Evolutionary conservation across 2,888 invertebrate species (phyloP).

Genomic region (Acheta domesticus): DNA sequence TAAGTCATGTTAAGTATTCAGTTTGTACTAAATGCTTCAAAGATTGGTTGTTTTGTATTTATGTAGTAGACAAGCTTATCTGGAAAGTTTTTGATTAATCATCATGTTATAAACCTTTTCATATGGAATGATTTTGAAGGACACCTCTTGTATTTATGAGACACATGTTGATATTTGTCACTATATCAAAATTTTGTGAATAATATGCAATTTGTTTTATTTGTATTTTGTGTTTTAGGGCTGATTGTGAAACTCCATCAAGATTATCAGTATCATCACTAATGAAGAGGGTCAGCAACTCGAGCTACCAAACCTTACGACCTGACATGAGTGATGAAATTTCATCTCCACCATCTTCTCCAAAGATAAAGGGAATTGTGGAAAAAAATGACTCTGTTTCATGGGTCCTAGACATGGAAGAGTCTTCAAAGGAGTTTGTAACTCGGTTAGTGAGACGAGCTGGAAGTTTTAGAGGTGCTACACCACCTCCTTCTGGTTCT

Average conservation of each 20-base stretch:
- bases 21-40: no score
- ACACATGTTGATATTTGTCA: no score
- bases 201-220: no score
- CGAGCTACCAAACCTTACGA: not conserved
- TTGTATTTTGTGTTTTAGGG: not conserved
- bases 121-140: no score
- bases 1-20: no score
- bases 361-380: conserved; percentile 75
- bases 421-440: conserved; percentile 68
- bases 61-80: no score
- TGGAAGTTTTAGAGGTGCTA: conserved; percentile 40
- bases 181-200: no score
- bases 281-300: not conserved
- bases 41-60: no score
- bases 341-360: conserved; percentile 57
- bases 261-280: not conserved
- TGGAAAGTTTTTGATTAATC: no score
- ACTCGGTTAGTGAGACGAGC: conserved; percentile 66
- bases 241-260: not conserved
- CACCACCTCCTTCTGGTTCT: conserved; percentile 29
- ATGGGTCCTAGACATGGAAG: conserved; percentile 77
- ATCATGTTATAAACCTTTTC: no score
- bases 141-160: no score
- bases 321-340: not conserved
- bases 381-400: conserved; percentile 83